Conservation (phyloP, 1,140 invertebrate species). For the Drosophila willistoni region DNA sequence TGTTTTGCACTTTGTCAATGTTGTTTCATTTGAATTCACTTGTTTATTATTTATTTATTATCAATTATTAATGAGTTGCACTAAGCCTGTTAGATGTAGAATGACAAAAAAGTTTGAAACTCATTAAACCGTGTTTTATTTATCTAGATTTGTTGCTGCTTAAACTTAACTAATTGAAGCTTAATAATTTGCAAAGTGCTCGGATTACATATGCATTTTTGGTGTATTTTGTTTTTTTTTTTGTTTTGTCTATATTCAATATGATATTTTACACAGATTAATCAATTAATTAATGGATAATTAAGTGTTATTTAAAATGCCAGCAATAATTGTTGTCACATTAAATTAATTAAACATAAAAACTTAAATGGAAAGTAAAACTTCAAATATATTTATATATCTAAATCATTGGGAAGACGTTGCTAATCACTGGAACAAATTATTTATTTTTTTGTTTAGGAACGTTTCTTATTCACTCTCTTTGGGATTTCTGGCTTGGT, state of each 20-base stretch:
- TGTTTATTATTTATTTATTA: no score
- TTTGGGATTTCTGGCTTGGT: constrained; percentile 3
- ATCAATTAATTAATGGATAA: constrained; percentile 8
- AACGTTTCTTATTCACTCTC: constrained; percentile 37
- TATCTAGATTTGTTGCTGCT: not conserved
- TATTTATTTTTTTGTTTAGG: constrained; percentile 27
- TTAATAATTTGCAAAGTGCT: constrained; percentile 9
- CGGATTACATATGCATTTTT: not conserved
- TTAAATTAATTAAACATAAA: constrained; percentile 13
- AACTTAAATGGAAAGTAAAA: constrained; percentile 13
- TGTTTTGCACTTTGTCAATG: no score
- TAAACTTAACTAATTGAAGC: constrained; percentile 2
- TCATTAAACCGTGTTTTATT: constrained; percentile 1
- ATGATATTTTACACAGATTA: constrained; percentile 5
- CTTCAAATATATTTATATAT: constrained; percentile 17
- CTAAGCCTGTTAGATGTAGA: not conserved
- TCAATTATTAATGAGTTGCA: not conserved
- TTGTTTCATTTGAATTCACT: no score
- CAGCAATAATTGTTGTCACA: constrained; percentile 15
- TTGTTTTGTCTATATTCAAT: not conserved
- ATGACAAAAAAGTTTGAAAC: not conserved
- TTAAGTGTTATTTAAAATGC: constrained; percentile 4
- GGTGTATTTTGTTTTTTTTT: not conserved
- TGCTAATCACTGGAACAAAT: constrained; percentile 62
- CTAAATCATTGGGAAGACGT: constrained; percentile 54